Conservation (phyloP, 2,888 invertebrate species). For the Polylopha cassiicola region DNA sequence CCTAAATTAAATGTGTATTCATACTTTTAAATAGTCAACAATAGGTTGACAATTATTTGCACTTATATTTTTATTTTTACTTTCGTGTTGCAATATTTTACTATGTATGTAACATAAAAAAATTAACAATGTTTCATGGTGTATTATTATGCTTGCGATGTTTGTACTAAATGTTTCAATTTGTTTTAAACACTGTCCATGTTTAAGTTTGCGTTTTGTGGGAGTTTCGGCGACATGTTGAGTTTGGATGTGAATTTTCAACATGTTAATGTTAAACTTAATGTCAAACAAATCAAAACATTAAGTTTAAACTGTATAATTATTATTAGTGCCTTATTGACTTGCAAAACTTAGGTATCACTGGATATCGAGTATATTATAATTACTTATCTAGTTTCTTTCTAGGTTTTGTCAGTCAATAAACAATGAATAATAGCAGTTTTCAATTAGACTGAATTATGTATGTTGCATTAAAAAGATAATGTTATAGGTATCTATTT, state of each 20-base stretch:
- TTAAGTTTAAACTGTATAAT: conserved; percentile 45
- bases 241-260: conserved; percentile 43
- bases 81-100: conserved; percentile 37
- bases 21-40: conserved; percentile 14
- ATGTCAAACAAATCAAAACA: conserved; percentile 55
- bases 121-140: conserved; percentile 39
- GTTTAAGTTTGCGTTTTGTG: conserved; percentile 47
- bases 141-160: conserved; percentile 45
- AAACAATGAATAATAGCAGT: conserved; percentile 53
- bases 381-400: conserved; percentile 24
- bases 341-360: conserved; percentile 51
- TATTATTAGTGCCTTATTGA: conserved; percentile 66
- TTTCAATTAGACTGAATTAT: conserved; percentile 65
- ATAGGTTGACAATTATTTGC: conserved; percentile 17
- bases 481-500: conserved; percentile 62
- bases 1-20: conserved; percentile 20
- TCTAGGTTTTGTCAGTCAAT: conserved; percentile 59
- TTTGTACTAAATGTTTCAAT: conserved; percentile 63
- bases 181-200: conserved; percentile 62
- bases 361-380: conserved; percentile 17
- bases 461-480: conserved; percentile 58
- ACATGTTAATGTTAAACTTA: conserved; percentile 58
- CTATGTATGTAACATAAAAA: conserved; percentile 34
- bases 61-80: conserved; percentile 19
- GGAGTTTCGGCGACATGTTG: conserved; percentile 39